Evolutionary conservation across 2,888 invertebrate species (phyloP).

Genomic region (Pyrrhosoma nymphula): DNA sequence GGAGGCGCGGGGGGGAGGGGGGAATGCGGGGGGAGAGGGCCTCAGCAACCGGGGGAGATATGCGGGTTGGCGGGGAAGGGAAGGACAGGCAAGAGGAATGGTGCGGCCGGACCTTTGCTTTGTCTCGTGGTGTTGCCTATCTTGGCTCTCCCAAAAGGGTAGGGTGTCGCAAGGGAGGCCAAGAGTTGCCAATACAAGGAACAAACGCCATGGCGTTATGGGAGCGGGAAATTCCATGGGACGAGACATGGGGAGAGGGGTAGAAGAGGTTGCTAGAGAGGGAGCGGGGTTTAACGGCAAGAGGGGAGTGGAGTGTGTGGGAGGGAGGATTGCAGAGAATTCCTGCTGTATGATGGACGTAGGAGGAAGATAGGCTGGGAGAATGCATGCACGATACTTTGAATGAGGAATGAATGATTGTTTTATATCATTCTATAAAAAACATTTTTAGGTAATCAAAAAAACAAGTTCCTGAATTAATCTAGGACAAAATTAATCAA

Average conservation of each 20-base stretch:
- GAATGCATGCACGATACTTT: no score
- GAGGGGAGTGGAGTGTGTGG: neutral
- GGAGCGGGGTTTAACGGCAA: neutral
- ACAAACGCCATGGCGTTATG: neutral
- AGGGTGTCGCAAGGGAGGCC: slow-evolving; percentile 56
- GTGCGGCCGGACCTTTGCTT: slow-evolving; percentile 63
- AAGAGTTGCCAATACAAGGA: slow-evolving; percentile 51
- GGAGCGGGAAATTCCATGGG: neutral
- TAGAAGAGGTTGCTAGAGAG: neutral
- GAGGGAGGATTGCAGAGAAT: neutral
- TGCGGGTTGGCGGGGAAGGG: neutral
- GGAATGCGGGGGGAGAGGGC: neutral
- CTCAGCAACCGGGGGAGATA: neutral
- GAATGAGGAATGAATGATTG: no score
- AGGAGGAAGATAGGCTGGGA: neutral
- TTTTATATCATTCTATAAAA: no score
- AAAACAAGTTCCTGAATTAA: no score
- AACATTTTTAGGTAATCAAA: no score
- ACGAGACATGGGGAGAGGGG: neutral
- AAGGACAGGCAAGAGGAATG: slow-evolving; percentile 30
- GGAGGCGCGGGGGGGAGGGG: neutral
- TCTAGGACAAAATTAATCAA: no score
- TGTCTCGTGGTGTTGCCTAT: slow-evolving; percentile 60
- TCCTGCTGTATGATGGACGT: neutral
- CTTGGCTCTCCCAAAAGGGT: slow-evolving; percentile 56